Evolutionary conservation across 2,797 vertebrate genomes (phyloP).

Genomic region (Eulemur mongoz): DNA sequence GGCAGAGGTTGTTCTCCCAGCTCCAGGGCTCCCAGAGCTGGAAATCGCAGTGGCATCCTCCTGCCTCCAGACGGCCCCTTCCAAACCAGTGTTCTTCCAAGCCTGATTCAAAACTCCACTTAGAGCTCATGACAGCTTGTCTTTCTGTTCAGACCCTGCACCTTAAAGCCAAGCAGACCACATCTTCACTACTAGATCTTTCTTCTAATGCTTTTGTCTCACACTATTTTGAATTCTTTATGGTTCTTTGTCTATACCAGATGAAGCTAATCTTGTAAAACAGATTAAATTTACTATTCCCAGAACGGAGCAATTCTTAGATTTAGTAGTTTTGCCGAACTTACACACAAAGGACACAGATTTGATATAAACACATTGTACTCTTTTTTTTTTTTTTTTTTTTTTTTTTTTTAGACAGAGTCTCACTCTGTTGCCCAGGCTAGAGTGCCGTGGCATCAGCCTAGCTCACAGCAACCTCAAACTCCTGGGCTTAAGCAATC

Average conservation of each 20-base stretch:
- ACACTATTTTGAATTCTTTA: background rate
- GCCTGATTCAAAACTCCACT: background rate
- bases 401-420: too few relatives aligned
- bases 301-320: background rate
- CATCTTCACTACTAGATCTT: background rate
- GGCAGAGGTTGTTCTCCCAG: background rate
- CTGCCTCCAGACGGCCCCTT: background rate
- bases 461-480: too few relatives aligned
- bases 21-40: background rate
- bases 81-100: background rate
- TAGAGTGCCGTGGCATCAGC: too few relatives aligned
- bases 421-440: too few relatives aligned
- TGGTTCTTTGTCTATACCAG: background rate
- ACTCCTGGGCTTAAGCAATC: too few relatives aligned
- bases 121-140: background rate
- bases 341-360: background rate
- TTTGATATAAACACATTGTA: background rate
- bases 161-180: background rate
- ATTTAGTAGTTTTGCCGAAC: background rate
- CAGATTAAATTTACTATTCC: background rate
- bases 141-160: background rate
- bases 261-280: background rate
- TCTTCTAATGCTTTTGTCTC: background rate
- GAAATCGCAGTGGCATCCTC: background rate
- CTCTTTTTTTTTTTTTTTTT: too few relatives aligned